phyloP scores from a whole-genome alignment of 2,113 vertebrate species.

The Girardinichthys multiradiatus region DNA sequence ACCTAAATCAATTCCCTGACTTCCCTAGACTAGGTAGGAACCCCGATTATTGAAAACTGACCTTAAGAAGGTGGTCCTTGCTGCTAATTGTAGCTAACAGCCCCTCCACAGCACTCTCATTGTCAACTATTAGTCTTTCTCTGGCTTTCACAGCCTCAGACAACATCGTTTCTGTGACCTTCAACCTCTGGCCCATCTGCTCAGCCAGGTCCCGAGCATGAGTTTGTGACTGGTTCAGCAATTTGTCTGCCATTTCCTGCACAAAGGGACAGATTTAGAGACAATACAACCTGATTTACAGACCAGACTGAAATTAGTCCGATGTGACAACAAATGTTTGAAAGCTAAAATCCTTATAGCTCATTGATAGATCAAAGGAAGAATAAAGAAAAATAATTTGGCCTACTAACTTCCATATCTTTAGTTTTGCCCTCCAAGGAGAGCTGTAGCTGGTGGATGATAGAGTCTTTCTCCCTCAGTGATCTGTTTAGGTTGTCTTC shows the following conservation, averaged over 20 bases:
- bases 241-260: conserved; percentile 73
- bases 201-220: conserved; percentile 72
- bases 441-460: conserved; percentile 82
- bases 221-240: conserved; percentile 76
- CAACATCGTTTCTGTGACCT: conserved; percentile 79
- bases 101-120: conserved; percentile 79
- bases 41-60: conserved; percentile 21
- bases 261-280: not conserved
- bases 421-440: conserved; percentile 79
- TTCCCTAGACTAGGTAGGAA: too few species aligned
- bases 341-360: not conserved
- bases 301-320: not conserved
- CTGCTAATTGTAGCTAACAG: conserved; percentile 79
- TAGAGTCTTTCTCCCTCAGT: conserved; percentile 83
- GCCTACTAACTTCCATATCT: conserved; percentile 82
- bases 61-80: conserved; percentile 84
- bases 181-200: conserved; percentile 82
- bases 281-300: not conserved
- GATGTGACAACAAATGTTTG: not conserved
- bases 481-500: conserved; percentile 83
- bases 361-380: not conserved
- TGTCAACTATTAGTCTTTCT: conserved; percentile 78
- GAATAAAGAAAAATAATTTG: not conserved
- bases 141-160: conserved; percentile 79
- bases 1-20: too few species aligned